Percentiles rank a stretch among this genome's conserved stretches.
phyloP scores from a whole-genome alignment of 1,140 invertebrate species.

The Nasonia vitripennis region DNA sequence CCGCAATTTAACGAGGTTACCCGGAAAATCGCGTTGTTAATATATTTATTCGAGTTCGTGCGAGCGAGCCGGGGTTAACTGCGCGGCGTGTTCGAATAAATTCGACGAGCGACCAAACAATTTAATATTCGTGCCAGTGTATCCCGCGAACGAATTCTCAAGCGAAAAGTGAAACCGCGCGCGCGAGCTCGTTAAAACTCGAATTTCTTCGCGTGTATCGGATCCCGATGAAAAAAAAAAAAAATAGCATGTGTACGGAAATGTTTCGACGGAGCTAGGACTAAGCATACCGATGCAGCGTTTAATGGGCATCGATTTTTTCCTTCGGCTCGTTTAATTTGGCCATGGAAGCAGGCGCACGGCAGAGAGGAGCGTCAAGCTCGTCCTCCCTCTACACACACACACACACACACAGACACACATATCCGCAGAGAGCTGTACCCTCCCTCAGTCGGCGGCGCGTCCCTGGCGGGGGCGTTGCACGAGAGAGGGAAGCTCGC shows the following conservation, averaged over 20 bases:
- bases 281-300: neutral
- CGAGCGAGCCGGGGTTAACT: too few species aligned
- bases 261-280: too few species aligned
- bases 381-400: neutral
- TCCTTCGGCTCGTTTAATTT: constrained; percentile 45
- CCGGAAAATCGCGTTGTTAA: neutral
- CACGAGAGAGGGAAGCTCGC: constrained; percentile 3
- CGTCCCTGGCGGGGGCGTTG: constrained; percentile 27
- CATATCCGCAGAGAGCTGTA: neutral
- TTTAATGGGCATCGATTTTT: constrained; percentile 45
- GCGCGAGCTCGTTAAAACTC: neutral
- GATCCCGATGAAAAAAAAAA: too few species aligned
- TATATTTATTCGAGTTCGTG: neutral
- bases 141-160: neutral
- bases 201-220: neutral
- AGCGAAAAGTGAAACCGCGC: neutral
- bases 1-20: neutral
- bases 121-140: neutral
- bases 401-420: neutral
- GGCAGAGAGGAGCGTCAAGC: neutral
- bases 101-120: neutral
- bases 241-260: too few species aligned
- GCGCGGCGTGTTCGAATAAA: neutral
- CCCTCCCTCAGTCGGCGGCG: constrained; percentile 1
- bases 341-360: neutral